Conservation (phyloP, 2,888 invertebrate species). For the Megalurothrips usitatus region DNA sequence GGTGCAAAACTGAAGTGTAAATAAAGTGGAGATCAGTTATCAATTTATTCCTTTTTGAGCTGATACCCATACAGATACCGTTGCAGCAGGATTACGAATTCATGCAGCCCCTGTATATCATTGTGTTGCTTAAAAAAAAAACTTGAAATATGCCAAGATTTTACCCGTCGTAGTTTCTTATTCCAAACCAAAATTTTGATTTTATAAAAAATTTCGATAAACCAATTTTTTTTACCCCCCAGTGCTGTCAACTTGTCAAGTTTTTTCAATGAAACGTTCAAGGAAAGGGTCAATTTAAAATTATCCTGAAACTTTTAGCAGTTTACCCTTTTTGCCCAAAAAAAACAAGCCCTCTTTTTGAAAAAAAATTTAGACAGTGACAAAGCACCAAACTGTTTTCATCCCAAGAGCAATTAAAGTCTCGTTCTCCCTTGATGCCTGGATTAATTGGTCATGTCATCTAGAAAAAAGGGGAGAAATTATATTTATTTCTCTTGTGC, state of each 20-base stretch:
- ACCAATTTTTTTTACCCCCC: not conserved
- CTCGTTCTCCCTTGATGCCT: constrained; percentile 66
- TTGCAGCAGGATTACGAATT: too few species aligned
- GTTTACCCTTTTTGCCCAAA: constrained; percentile 74
- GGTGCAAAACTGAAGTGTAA: too few species aligned
- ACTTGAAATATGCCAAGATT: too few species aligned
- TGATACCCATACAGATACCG: too few species aligned
- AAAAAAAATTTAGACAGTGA: constrained; percentile 65
- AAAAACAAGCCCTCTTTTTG: constrained; percentile 65
- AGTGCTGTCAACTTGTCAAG: not conserved
- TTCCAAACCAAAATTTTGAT: too few species aligned
- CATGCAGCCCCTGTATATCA: too few species aligned
- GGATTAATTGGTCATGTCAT: constrained; percentile 74
- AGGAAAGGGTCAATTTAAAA: constrained; percentile 48
- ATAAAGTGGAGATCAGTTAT: too few species aligned
- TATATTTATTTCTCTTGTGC: not conserved
- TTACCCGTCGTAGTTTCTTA: too few species aligned
- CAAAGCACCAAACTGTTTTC: constrained; percentile 60
- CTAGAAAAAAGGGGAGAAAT: constrained; percentile 44
- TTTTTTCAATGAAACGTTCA: not conserved
- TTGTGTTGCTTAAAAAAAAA: too few species aligned
- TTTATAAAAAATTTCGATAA: constrained; percentile 30
- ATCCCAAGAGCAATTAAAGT: constrained; percentile 67
- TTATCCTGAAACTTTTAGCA: constrained; percentile 68
- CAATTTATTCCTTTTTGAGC: too few species aligned